Evolutionary conservation across 35 echinoderm and acorn worm species (phyloP), one percentile per base, ranked within the genome.

Genomic region (Heliocidaris erythrogramma): DNA sequence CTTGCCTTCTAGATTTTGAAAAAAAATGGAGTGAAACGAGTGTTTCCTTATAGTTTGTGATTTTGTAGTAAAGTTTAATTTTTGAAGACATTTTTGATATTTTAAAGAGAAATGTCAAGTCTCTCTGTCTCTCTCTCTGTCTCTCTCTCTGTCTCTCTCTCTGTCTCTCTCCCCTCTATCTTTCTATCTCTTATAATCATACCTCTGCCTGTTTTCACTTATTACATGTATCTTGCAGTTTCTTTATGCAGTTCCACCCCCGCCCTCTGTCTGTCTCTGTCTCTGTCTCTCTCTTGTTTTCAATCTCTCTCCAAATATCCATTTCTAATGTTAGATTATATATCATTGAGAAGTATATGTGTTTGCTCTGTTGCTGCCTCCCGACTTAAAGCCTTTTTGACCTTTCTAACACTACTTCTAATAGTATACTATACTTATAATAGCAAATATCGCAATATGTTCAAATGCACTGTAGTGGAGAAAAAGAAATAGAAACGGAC

Each of bases 1-100:
- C 91, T 92, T 92, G 91, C 91, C 91, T 92, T 92, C 48, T 92
- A 92, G 91, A 92, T 92, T 92, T 92, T 92, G 91, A 92, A 92
- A n/a, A 92, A 89, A 89, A 86, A 16, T 48, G 7, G 17, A 14
- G 31, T 32, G 31, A 48, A 32, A 88, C 4, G 87, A 47, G 87
- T 89, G 87, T 89, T 89, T 47, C 18, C 27, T 78, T 78, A n/a
- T 2, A 27, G 21, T 78, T 69, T 78, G 8, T 21, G 4, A n/a
- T 78, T 78, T 78, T 78, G 65, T 78, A 24, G 18, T 42, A 3
- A 42, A 60, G 59, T 14, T 14, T 10, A 60, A 60, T 60, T 60
- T 60, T 60, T 60, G 13, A 60, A 18, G 12, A 14, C 13, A 12
- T 14, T 18, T 60, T 60, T 14, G 59, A 18, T 60, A 42, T 42